These are phyloP conservation scores for Lasioglossum lativentre DNA, from an alignment of 2,888 invertebrate genomes.

Conservation along the genomic window DNA sequence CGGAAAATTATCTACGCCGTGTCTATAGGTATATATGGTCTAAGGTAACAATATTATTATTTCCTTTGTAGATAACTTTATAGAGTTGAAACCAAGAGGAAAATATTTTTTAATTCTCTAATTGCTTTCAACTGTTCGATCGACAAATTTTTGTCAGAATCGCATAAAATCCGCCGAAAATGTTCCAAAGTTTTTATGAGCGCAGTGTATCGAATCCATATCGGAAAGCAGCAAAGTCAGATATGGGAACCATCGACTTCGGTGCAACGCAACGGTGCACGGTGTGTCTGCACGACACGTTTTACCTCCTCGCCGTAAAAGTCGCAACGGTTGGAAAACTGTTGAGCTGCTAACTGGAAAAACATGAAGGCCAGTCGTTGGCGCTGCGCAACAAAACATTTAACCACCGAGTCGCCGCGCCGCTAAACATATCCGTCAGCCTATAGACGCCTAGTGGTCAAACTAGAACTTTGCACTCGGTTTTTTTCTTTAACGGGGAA, in stretches of 20 bases:
- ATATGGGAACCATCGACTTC: not conserved
- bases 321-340: conserved; percentile 3
- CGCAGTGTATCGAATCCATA: not conserved
- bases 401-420: not conserved
- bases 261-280: not conserved
- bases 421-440: not conserved
- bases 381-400: conserved; percentile 4
- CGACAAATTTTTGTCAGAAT: not conserved
- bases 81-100: not conserved
- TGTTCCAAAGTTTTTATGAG: not conserved
- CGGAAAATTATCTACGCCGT: too few relatives aligned
- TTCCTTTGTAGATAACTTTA: not conserved
- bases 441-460: not conserved
- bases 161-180: not conserved
- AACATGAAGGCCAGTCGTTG: not conserved
- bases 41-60: too few relatives aligned
- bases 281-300: not conserved
- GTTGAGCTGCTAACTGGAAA: not conserved
- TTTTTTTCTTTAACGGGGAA: not conserved
- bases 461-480: conserved; percentile 3
- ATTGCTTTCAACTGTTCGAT: not conserved
- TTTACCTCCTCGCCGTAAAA: not conserved
- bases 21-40: too few relatives aligned
- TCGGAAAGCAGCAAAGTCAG: not conserved
- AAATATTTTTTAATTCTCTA: not conserved